Conservation (phyloP, 2,797 vertebrate genomes). For the Leuciscus waleckii region DNA sequence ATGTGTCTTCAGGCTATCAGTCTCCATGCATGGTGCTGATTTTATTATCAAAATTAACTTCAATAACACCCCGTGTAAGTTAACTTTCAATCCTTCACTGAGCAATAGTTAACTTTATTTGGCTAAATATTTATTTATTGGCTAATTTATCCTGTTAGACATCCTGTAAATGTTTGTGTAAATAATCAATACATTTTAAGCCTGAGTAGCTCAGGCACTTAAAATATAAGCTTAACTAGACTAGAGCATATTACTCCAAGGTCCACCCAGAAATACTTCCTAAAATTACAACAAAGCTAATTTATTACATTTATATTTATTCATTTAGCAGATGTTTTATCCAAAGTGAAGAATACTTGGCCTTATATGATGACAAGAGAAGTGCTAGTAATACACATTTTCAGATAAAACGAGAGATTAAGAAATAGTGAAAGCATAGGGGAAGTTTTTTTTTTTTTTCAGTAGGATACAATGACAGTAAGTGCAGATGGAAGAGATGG, state of each 20-base stretch:
- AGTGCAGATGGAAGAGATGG: neutral
- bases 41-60: neutral
- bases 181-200: neutral
- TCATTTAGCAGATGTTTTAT: neutral
- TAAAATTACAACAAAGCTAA: neutral
- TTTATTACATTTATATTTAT: neutral
- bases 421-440: neutral
- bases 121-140: neutral
- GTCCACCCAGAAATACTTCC: neutral
- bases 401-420: neutral
- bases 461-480: neutral
- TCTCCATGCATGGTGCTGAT: too few relatives aligned
- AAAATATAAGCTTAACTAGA: neutral
- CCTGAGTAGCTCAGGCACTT: neutral
- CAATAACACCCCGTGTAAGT: neutral
- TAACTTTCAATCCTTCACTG: neutral
- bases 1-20: too few relatives aligned
- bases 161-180: neutral
- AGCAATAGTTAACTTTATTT: neutral
- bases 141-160: neutral
- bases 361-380: too few relatives aligned
- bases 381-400: neutral
- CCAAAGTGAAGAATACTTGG: neutral
- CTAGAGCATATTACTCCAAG: neutral
- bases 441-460: neutral